Base-by-base conservation (phyloP, 53 echinoderm and acorn worm species). In the Apostichopus leukothele region DNA sequence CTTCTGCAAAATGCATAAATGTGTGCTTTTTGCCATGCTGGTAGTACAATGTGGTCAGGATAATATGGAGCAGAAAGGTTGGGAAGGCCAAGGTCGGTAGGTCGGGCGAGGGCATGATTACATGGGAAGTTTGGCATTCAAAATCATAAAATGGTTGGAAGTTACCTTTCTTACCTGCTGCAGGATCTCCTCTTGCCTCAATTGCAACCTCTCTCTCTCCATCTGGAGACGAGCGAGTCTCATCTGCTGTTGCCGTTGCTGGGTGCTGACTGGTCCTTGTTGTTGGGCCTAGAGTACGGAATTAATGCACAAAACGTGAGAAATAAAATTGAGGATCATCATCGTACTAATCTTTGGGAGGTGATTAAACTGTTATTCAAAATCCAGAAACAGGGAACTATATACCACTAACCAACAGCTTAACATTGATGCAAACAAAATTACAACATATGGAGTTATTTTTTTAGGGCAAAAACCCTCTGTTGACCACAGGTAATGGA, bases 171-270 rank as follows among this genome's bases (percentile, higher is more conserved):
- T 93, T 84, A 97, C 98, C 98, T 97, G 98, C 89, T 97, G 98
- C 10, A 95, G 93, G 83, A 97, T 97, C 76, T 93, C 91, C 85
- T 92, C 92, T 85, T 95, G 95, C 50, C 95, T 89, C 79, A 93
- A 89, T 83, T 95, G 95, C 51, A 97, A 90, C 63, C 95, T 90
- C 39, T 97, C 98, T 51, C 98, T 90, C 89, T 97, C 98, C 93
- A 93, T 91, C 86, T 95, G 93, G 83, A 97, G 79, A 63, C 95
- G 90, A 75, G 94, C 94, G 39, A 97, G 90, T 67, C 98, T 81
- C 60, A 94, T 63, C 91, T 95, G 92, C 79, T 97, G 97, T 60
- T 97, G 97, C 76, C 91, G 92, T 79, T 95, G 95, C 75, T 97
- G 97, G 4, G 90, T 89, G 19, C 87, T 90, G 87, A 92, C 76